Conservation (phyloP, 37 sponge, comb jelly and placozoan species). For the Chondrilla cf. caribensis region DNA sequence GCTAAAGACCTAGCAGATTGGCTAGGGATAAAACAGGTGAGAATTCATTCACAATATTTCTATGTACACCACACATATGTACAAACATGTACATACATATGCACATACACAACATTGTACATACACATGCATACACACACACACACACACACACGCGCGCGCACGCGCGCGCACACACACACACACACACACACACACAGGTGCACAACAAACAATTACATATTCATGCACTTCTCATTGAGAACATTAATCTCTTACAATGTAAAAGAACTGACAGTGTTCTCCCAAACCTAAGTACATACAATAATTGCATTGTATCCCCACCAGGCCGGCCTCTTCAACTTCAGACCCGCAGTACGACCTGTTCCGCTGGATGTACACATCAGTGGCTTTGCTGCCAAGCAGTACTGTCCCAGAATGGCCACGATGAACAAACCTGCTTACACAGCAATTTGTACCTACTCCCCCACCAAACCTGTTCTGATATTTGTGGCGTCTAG, state of each 20-base stretch:
- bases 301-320: neutral
- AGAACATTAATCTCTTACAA: too few species aligned
- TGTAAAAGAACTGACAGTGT: too few species aligned
- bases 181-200: neutral
- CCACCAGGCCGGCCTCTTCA: conserved; percentile 84
- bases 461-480: conserved; percentile 92
- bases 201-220: neutral
- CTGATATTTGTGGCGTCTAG: conserved; percentile 97
- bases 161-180: too few species aligned
- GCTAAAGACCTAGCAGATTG: conserved; percentile 95
- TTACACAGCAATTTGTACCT: conserved; percentile 83
- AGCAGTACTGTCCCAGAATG: conserved; percentile 99
- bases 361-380: conserved; percentile 98
- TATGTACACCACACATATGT: neutral
- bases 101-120: neutral
- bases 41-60: neutral
- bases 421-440: conserved; percentile 99
- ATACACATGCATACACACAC: neutral
- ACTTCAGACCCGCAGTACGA: conserved; percentile 97
- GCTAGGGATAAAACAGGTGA: conserved; percentile 81
- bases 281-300: too few species aligned
- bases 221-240: neutral
- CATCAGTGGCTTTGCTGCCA: conserved; percentile 92
- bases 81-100: too few species aligned
- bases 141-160: neutral